Evolutionary conservation across 2,797 vertebrate species (phyloP), one percentile per base, ranked within the genome.

Genomic region (Acanthis flammea): DNA sequence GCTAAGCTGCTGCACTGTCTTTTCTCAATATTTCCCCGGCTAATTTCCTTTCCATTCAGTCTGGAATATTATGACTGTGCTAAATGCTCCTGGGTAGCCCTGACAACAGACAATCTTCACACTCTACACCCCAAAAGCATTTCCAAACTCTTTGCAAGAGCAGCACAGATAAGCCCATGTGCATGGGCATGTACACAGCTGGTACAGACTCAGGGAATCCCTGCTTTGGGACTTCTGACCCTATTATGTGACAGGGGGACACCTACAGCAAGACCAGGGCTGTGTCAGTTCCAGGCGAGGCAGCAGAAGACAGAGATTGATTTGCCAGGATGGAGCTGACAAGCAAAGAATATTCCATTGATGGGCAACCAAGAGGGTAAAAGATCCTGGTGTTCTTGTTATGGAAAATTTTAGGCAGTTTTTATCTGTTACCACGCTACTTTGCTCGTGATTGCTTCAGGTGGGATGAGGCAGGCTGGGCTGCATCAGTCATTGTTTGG

Each of bases 111-210:
- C 13, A 3, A 27, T 10, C 12, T 45, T 74, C 65, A 37, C 17
- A 37, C 22, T 9, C 17, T 67, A n/a, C 13, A 62, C 41, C 9
- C 23, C 15, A 2, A 37, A 90, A 92, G 11, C 23, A 60, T 42
- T 74, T 88, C 18, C 47, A 72, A 88, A 42, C 33, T 25, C 21
- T 71, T 61, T 70, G 23, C 37, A 71, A 63, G n/a, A 35, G n/a
- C 2, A 2, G 15, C 14, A 24, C 0, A 0, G 12, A 21, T 10
- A 10, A 79, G 22, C 14, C 24, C 25, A 6, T 19, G 4, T 7
- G 4, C 17, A 14, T 1, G 9, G 30, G 14, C 35, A 33, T 0
- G 12, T 10, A 28, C 0, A 1, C 14, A 28, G 17, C 21, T 0
- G 3, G 50, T 24, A 39, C 13, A 47, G 55, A 35, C 22, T 37